A percentile compares a stretch with the other conserved stretches of the same genome.
Conservation (phyloP, 2,888 invertebrate species). For the Buathra laborator region DNA sequence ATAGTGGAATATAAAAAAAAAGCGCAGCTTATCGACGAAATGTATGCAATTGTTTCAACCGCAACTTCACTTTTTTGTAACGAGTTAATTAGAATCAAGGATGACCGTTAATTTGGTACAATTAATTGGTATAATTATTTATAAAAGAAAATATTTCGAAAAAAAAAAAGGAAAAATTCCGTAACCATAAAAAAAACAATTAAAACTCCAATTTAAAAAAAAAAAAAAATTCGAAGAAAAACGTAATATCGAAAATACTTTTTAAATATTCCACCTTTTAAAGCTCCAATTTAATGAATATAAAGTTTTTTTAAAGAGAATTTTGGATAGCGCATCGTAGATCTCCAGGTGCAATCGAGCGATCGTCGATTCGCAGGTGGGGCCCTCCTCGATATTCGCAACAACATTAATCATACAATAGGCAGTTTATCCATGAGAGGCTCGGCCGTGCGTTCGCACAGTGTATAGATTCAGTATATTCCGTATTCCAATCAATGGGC, state of each 20-base stretch:
- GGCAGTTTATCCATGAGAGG: conserved; percentile 49
- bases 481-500: conserved; percentile 67
- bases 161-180: too few species aligned
- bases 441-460: conserved; percentile 44
- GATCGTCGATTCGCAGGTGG: conserved; percentile 28
- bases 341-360: conserved; percentile 17
- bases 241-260: too few species aligned
- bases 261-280: too few species aligned
- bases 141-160: too few species aligned
- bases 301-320: neutral
- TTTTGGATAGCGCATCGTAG: neutral
- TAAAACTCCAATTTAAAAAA: too few species aligned
- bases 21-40: conserved; percentile 15
- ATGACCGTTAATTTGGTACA: too few species aligned
- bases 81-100: too few species aligned
- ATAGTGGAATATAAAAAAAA: neutral
- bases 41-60: neutral
- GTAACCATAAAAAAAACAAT: too few species aligned
- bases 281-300: too few species aligned
- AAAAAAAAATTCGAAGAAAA: too few species aligned
- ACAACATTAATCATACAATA: conserved; percentile 54
- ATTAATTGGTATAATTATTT: too few species aligned
- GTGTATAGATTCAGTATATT: conserved; percentile 40
- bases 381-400: conserved; percentile 37
- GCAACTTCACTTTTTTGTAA: neutral